phyloP scores from a whole-genome alignment of 1,140 invertebrate species.

The Nasonia longicornis region DNA sequence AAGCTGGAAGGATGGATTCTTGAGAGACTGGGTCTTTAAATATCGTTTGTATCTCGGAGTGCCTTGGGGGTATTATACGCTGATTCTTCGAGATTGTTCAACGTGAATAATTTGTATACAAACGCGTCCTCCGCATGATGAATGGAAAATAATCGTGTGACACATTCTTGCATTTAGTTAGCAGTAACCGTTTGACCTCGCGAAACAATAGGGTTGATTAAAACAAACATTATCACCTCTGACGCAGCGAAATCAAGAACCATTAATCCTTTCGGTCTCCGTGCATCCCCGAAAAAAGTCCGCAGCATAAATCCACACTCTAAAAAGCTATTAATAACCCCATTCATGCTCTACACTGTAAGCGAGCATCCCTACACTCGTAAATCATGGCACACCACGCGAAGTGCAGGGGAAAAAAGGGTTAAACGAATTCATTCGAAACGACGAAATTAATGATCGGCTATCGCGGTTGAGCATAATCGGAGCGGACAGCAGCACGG shows the following conservation, averaged over 20 bases:
- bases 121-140: too few species aligned
- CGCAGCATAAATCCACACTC: background rate
- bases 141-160: too few species aligned
- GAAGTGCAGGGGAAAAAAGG: background rate
- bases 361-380: background rate
- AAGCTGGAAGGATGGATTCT: background rate
- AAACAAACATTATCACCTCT: background rate
- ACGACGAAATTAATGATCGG: conserved; percentile 9
- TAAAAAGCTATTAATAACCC: background rate
- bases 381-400: background rate
- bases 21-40: background rate
- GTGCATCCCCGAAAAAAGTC: background rate
- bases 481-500: background rate
- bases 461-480: background rate
- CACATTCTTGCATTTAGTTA: too few species aligned
- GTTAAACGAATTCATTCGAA: conserved; percentile 7
- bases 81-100: too few species aligned
- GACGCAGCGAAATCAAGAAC: too few species aligned
- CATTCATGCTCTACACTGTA: background rate
- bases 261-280: too few species aligned
- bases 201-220: background rate
- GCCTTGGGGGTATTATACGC: too few species aligned
- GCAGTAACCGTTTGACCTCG: too few species aligned
- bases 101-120: too few species aligned
- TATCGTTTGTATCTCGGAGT: too few species aligned